phyloP scores from a whole-genome alignment of 2,797 vertebrate species.

The Pelodytes ibericus region DNA sequence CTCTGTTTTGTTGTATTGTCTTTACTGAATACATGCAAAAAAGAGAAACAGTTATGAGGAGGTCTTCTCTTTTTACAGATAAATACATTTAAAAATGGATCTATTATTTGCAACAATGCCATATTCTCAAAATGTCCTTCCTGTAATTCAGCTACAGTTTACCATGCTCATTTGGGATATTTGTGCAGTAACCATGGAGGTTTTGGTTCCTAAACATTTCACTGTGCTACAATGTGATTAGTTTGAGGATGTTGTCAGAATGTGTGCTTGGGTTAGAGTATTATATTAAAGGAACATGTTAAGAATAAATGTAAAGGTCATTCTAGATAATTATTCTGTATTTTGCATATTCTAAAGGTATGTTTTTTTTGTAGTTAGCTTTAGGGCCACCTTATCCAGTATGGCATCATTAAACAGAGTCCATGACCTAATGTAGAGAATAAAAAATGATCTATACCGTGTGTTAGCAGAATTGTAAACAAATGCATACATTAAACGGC shows the following conservation, averaged over 20 bases:
- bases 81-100: slow-evolving; percentile 2
- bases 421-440: too few relatives aligned
- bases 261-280: neutral
- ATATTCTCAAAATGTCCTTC: neutral
- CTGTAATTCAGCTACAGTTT: too few relatives aligned
- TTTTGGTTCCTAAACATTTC: neutral
- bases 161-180: neutral
- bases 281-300: neutral
- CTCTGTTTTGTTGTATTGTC: slow-evolving; percentile 4
- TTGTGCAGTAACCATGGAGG: neutral
- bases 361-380: too few relatives aligned
- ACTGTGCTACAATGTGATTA: neutral
- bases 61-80: slow-evolving; percentile 14
- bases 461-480: too few relatives aligned
- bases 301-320: neutral
- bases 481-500: too few relatives aligned
- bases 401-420: too few relatives aligned
- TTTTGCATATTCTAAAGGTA: too few relatives aligned
- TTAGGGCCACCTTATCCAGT: too few relatives aligned
- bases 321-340: neutral
- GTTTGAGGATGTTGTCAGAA: neutral
- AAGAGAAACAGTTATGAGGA: neutral
- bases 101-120: neutral
- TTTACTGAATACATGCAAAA: neutral
- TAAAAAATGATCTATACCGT: too few relatives aligned